These are phyloP conservation scores for Cyrtorhinus lividipennis DNA, from an alignment of 1,140 invertebrate species.

Conservation along the genomic window DNA sequence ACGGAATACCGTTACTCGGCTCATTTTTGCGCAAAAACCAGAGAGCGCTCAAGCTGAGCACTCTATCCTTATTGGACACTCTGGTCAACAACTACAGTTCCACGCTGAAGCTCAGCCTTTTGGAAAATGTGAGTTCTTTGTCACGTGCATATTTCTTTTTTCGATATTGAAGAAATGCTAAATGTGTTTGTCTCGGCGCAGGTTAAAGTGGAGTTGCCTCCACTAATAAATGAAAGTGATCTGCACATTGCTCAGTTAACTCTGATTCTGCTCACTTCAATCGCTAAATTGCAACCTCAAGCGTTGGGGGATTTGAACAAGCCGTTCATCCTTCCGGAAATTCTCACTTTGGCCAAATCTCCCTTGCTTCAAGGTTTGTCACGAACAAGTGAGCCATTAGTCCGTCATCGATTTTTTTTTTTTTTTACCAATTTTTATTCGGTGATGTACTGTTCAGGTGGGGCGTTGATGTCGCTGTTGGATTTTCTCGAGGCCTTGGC, in stretches of 20 bases:
- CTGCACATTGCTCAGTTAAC: constrained; percentile 89
- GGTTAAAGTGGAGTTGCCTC: constrained; percentile 69
- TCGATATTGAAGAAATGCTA: neutral
- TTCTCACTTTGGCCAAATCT: constrained; percentile 73
- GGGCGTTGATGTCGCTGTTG: constrained; percentile 74
- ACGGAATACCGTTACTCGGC: constrained; percentile 80
- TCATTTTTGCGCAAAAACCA: constrained; percentile 96
- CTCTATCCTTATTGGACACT: constrained; percentile 78
- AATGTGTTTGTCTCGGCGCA: too few relatives aligned
- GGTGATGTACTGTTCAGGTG: constrained; percentile 42
- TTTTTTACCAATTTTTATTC: too few relatives aligned
- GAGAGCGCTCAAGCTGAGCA: constrained; percentile 81
- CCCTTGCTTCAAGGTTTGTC: constrained; percentile 60
- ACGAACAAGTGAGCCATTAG: too few relatives aligned
- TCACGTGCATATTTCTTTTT: neutral
- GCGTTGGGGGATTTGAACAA: constrained; percentile 49
- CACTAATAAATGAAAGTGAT: constrained; percentile 83
- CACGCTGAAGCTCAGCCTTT: constrained; percentile 48
- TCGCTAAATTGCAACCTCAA: constrained; percentile 50
- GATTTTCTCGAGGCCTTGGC: constrained; percentile 86
- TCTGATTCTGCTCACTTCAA: constrained; percentile 58
- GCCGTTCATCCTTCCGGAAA: constrained; percentile 59
- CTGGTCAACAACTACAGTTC: constrained; percentile 71
- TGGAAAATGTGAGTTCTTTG: constrained; percentile 44
- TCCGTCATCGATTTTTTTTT: too few relatives aligned